These are phyloP conservation scores for Peromyscus aztecus DNA, from an alignment of 2,797 vertebrate genomes.

Conservation along the genomic window DNA sequence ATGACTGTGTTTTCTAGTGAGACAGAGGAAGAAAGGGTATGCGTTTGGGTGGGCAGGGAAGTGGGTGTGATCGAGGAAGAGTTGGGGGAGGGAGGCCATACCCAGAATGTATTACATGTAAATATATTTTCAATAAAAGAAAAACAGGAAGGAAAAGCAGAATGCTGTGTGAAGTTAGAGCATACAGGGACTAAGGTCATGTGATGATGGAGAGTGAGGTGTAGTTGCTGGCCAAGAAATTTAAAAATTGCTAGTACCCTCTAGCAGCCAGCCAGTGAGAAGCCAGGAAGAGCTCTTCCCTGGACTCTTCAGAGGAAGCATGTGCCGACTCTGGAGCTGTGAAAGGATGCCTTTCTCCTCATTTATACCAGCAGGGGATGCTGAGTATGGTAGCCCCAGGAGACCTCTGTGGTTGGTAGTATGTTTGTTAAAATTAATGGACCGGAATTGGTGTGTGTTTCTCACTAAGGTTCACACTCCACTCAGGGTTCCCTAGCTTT, in stretches of 20 bases:
- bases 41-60: background rate
- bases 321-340: background rate
- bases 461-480: background rate
- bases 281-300: background rate
- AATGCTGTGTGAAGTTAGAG: background rate
- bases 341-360: background rate
- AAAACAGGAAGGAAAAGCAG: background rate
- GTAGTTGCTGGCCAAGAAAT: background rate
- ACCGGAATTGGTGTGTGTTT: background rate
- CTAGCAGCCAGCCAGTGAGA: background rate
- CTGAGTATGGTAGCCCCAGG: background rate
- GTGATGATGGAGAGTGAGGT: background rate
- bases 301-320: background rate
- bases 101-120: background rate
- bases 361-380: background rate
- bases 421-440: background rate
- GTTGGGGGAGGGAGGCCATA: no score
- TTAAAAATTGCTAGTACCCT: background rate
- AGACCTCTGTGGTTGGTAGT: background rate
- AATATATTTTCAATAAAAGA: background rate
- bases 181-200: background rate
- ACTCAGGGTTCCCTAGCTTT: conserved; percentile 3
- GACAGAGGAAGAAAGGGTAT: background rate
- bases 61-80: background rate
- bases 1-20: background rate